A percentile compares a stretch with the other conserved stretches of the same genome.
Conservation (phyloP, 1,140 invertebrate genomes). For the Panagrolaimus sp. region DNA sequence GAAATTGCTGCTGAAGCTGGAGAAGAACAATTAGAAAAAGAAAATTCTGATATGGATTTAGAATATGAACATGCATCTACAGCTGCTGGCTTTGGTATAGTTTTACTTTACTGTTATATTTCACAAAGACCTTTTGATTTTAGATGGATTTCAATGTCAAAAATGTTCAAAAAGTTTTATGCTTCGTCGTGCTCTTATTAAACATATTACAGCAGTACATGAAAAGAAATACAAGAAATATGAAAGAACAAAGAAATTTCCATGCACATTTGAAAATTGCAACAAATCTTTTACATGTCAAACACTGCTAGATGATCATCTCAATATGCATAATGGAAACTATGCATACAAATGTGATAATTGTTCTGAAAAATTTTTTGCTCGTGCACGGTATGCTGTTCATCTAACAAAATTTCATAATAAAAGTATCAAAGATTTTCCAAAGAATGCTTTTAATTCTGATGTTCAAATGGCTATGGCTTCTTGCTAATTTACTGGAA, state of each 20-base stretch:
- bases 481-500: no score
- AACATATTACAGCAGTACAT: slow-evolving; percentile 29
- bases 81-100: not conserved
- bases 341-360: slow-evolving; percentile 22
- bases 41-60: slow-evolving; percentile 14
- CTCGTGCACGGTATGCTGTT: slow-evolving; percentile 15
- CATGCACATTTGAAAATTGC: slow-evolving; percentile 26
- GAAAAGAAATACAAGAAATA: slow-evolving; percentile 30
- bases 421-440: slow-evolving; percentile 17
- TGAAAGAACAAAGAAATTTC: slow-evolving; percentile 22
- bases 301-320: slow-evolving; percentile 37
- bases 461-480: no score
- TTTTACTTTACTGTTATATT: not conserved
- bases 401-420: slow-evolving; percentile 32
- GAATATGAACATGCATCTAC: not conserved
- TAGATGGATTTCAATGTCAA: slow-evolving; percentile 16
- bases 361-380: slow-evolving; percentile 21
- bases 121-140: not conserved
- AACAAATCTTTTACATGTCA: slow-evolving; percentile 32
- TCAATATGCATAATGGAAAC: slow-evolving; percentile 41
- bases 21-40: no score
- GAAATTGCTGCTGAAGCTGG: not conserved
- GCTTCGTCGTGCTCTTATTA: slow-evolving; percentile 10
- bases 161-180: slow-evolving; percentile 21
- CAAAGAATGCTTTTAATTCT: not conserved